phyloP scores from a whole-genome alignment of 2,888 invertebrate species.

The Tiliacea aurago region DNA sequence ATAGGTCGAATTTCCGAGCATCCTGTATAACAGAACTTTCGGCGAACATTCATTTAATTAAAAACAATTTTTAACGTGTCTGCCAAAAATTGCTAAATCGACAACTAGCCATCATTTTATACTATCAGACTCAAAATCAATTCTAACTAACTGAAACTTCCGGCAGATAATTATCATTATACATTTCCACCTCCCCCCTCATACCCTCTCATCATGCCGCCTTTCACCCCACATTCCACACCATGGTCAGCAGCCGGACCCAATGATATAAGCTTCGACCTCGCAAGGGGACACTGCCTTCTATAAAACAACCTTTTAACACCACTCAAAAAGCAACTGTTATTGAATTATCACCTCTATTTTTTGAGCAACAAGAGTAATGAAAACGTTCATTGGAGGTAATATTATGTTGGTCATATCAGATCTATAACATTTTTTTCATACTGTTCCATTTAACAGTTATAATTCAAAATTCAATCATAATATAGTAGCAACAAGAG shows the following conservation, averaged over 20 bases:
- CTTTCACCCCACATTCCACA: constrained; percentile 80
- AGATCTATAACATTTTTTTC: constrained; percentile 3
- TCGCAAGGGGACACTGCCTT: constrained; percentile 67
- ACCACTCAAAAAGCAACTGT: neutral
- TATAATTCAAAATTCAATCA: constrained; percentile 20
- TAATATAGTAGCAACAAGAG: neutral
- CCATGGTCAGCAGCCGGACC: constrained; percentile 78
- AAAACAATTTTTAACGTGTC: too few relatives aligned
- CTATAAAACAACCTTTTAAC: constrained; percentile 11
- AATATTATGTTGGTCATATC: constrained; percentile 1
- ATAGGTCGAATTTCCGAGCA: too few relatives aligned
- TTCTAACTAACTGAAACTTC: constrained; percentile 17
- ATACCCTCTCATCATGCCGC: constrained; percentile 56
- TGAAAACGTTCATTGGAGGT: neutral
- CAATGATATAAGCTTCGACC: constrained; percentile 74
- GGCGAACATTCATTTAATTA: too few relatives aligned
- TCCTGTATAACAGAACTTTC: too few relatives aligned
- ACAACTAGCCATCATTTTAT: too few relatives aligned
- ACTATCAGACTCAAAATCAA: constrained; percentile 11
- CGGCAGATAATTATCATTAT: constrained; percentile 34
- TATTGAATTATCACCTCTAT: constrained; percentile 40
- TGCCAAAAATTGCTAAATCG: too few relatives aligned
- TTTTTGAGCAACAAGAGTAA: neutral
- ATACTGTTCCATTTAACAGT: neutral
- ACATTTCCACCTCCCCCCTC: constrained; percentile 9